Evolutionary conservation across 2,888 invertebrate species (phyloP).

Genomic region (Marronus borbonicus): DNA sequence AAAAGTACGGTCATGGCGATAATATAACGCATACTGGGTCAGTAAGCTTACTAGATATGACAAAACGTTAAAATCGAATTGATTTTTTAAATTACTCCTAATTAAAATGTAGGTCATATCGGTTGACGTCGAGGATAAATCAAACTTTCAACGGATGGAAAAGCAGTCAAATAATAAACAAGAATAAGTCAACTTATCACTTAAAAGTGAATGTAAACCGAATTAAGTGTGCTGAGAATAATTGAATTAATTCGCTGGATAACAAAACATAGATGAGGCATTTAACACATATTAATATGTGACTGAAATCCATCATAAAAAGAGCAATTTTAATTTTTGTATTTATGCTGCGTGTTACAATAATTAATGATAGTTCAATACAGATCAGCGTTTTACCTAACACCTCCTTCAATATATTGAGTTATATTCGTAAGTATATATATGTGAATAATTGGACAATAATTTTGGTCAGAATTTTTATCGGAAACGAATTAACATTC

Average conservation of each 20-base stretch:
- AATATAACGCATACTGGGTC: slow-evolving; percentile 15
- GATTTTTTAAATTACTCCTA: slow-evolving; percentile 17
- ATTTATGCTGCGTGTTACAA: no score
- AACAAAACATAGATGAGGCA: not conserved
- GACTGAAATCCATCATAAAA: not conserved
- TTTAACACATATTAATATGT: not conserved
- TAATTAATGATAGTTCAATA: no score
- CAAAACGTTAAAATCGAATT: slow-evolving; percentile 7
- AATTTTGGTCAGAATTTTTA: not conserved
- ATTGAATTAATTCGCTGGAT: not conserved
- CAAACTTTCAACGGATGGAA: not conserved
- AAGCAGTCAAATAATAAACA: not conserved
- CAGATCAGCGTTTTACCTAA: no score
- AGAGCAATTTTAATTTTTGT: not conserved
- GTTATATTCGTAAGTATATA: no score
- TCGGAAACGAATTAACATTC: slow-evolving; percentile 28
- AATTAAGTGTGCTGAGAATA: not conserved
- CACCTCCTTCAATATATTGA: no score
- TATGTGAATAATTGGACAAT: not conserved
- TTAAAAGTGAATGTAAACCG: not conserved
- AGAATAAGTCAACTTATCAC: not conserved
- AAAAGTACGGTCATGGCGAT: not conserved
- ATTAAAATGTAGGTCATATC: slow-evolving; percentile 27
- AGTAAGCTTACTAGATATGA: slow-evolving; percentile 8
- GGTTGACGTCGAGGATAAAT: not conserved